Evolutionary conservation across 2,888 invertebrate genomes (phyloP).

Genomic region (Nomada lathburiana): DNA sequence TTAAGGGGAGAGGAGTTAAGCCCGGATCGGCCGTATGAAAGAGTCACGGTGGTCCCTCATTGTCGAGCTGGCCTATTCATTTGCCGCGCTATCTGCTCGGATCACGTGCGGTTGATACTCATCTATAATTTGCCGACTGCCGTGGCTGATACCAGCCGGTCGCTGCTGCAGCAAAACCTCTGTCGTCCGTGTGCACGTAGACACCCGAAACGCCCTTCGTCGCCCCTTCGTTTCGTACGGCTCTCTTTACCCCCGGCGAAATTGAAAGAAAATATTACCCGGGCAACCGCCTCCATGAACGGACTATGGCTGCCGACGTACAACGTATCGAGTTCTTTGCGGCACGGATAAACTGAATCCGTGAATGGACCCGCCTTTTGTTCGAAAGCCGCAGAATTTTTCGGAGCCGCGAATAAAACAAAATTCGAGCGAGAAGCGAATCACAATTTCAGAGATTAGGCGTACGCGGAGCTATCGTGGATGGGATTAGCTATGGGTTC

Average conservation of each 20-base stretch:
- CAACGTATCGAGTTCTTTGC: background rate
- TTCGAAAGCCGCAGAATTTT: conserved; percentile 36
- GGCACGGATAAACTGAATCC: conserved; percentile 9
- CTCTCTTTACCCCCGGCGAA: conserved; percentile 55
- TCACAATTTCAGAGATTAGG: conserved; percentile 37
- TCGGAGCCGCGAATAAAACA: conserved; percentile 30
- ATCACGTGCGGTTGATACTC: conserved; percentile 81
- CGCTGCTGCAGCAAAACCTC: conserved; percentile 30
- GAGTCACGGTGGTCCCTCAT: conserved; percentile 80
- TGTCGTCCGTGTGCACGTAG: conserved; percentile 21
- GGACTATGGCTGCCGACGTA: background rate
- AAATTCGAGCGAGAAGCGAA: background rate
- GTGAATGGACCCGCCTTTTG: conserved; percentile 39
- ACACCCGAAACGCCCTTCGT: conserved; percentile 40
- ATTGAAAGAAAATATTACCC: conserved; percentile 79
- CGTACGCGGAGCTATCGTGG: background rate
- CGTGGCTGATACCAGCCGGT: conserved; percentile 45
- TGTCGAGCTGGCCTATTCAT: conserved; percentile 80
- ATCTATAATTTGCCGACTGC: conserved; percentile 79
- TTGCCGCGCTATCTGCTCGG: conserved; percentile 80
- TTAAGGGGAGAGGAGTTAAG: conserved; percentile 77
- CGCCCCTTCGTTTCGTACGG: conserved; percentile 62
- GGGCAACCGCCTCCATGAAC: conserved; percentile 32
- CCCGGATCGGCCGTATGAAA: conserved; percentile 76
- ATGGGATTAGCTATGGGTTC: background rate